Evolutionary conservation across 2,888 invertebrate genomes (phyloP), one percentile per base, ranked within the genome.

Genomic region (Sipha maydis): DNA sequence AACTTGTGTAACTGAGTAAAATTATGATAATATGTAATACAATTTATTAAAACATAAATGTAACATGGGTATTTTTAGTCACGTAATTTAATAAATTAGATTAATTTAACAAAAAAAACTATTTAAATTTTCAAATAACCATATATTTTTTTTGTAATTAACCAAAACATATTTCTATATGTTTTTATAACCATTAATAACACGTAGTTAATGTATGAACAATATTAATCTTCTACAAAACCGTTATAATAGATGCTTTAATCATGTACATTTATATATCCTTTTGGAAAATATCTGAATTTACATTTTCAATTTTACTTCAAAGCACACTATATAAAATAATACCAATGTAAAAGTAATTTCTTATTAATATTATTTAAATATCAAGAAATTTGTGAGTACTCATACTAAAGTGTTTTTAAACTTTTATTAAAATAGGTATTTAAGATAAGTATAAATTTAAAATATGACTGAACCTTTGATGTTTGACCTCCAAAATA

Each of bases 271-370:
- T 79, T 77, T 79, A 79, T 79, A 79, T 34, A 79, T 79, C 25
- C 25, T 56, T 79, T 79, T 61, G 79, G 56, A 79, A 56, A 79
- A 79, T 79, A 34, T 79, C 79, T 34, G 25, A 56, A 69, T 80
- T 80, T 67, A 17, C 80, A 80, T 80, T 67, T 80, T 80, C 25
- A 80, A 80, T 80, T 82, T 41, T 17, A 69, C 38, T 67, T 41
- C 67, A 80, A 28, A 80, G 21, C 11, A 48, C 48, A 82, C 69
- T 82, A 82, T 48, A 28, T 7, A 14, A 82, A 69, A 82, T 17
- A 69, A 1, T 25, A 31, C 41, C 28, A 38, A 21, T 48, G 31
- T 34, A 61, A 79, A 79, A 79, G 56, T 25, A 28, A 71, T 31
- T 71, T 71, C 14, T 31, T 71, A 31, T 31, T 28, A 71, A 25